A percentile compares a stretch with the other conserved stretches of the same genome.
phyloP scores from a whole-genome alignment of 2,797 vertebrate species.

The Petrocephalus sullivani region DNA sequence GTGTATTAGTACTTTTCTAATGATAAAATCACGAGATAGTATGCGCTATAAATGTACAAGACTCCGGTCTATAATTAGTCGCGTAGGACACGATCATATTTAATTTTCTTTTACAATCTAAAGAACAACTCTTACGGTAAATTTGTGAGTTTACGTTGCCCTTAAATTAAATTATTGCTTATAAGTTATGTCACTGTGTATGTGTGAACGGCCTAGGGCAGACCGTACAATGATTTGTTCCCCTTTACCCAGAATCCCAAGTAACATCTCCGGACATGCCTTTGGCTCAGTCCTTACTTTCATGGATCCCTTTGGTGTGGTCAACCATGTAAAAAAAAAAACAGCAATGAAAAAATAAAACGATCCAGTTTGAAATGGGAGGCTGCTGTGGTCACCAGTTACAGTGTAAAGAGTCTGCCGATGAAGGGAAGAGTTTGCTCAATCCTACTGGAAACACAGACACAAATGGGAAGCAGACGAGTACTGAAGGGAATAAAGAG shows the following conservation, averaged over 20 bases:
- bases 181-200: background rate
- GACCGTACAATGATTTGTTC: background rate
- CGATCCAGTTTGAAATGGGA: slow-evolving; percentile 56
- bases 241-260: background rate
- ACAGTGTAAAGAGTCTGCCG: slow-evolving; percentile 50
- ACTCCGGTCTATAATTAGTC: background rate
- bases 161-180: background rate
- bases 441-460: slow-evolving; percentile 25
- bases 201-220: background rate
- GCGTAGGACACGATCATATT: background rate
- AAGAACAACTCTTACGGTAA: background rate
- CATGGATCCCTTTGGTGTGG: background rate
- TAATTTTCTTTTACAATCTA: background rate
- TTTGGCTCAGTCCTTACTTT: background rate
- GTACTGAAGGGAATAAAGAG: slow-evolving; percentile 31
- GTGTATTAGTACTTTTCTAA: background rate
- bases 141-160: background rate
- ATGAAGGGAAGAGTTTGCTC: slow-evolving; percentile 59
- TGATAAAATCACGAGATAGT: background rate
- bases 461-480: slow-evolving; percentile 23
- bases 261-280: background rate
- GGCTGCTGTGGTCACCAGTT: slow-evolving; percentile 49
- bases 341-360: background rate
- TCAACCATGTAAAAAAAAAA: background rate
- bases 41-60: background rate